Base-by-base conservation (phyloP, 2,113 vertebrate species). In the Syrmaticus mikado region DNA sequence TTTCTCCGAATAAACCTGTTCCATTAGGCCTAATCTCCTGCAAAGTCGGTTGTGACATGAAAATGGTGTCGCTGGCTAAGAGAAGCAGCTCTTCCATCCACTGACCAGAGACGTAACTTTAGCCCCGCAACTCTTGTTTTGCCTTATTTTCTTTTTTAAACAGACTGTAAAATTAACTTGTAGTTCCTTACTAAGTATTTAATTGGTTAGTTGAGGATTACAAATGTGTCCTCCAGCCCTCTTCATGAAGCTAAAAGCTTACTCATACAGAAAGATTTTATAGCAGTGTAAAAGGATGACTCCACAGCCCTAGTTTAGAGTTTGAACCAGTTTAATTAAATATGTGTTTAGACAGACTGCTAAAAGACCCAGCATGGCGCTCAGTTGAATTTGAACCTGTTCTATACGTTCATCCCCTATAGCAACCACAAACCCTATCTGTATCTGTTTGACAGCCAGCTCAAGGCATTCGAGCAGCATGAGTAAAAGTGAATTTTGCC, bases 271-370 rank as follows among this genome's bases (percentile, higher is more conserved):
- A 46, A 73, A 48, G 46, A 92, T 81, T 81, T 81, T 71, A 45
- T 1, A 53, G 38, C 53, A 78, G 30, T 25, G n/a, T 61, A 32
- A 75, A 64, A 95, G 52, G 40, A 28, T 88, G 36, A 46, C 46
- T 85, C 52, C 30, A 28, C 27, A 65, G 89, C 60, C 72, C 72
- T 77, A 75, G 61, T 68, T 81, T 45, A 81, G 46, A 85, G 87
- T 71, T 10, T 12, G 43, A 81, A 94, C 36, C 43, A 40, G 30
- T 86, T 94, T 88, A 91, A 96, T 92, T 92, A 92, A 93, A 87
- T 7, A 1, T 41, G 48, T 38, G 84, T 94, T 89, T 65, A 85
- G 76, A 68, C 73, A 25, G 40, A 68, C 45, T 77, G 60, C 61
- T 68, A 52, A 52, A 72, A 80, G 83, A 84, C 43, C 65, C 27